phyloP scores from a whole-genome alignment of 2,888 invertebrate genomes.

The Malthinus seriepunctatus region DNA sequence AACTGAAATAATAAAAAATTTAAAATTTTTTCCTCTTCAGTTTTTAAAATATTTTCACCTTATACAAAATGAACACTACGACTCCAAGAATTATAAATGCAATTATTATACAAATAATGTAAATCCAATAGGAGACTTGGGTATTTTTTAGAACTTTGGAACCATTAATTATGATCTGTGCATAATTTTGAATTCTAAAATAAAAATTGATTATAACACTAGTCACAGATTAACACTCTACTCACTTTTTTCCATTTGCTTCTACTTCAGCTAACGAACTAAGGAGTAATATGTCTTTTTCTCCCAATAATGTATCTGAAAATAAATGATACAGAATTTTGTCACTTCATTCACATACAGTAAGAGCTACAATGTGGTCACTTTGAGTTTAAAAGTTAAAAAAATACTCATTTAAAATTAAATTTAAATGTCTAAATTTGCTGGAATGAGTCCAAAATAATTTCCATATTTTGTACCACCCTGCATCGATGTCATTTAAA shows the following conservation, averaged over 20 bases:
- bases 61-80: conserved; percentile 50
- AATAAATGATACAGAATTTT: conserved; percentile 5
- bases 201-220: not conserved
- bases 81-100: conserved; percentile 49
- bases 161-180: conserved; percentile 4
- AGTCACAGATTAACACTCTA: not conserved
- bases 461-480: not conserved
- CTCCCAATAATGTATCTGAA: conserved; percentile 48
- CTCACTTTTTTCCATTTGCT: conserved; percentile 8
- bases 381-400: too few relatives aligned
- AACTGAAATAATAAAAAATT: conserved; percentile 27
- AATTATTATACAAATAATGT: conserved; percentile 47
- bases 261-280: conserved; percentile 13
- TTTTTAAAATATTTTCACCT: conserved; percentile 42
- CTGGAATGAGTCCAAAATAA: too few relatives aligned
- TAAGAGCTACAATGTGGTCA: too few relatives aligned
- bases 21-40: not conserved
- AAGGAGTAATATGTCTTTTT: conserved; percentile 44
- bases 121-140: conserved; percentile 50
- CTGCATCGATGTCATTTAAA: not conserved
- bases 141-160: not conserved
- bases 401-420: too few relatives aligned
- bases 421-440: too few relatives aligned
- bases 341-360: too few relatives aligned
- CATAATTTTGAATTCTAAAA: conserved; percentile 15